Evolutionary conservation across 2,113 vertebrate species (phyloP), one percentile per base, ranked within the genome.

Genomic region (Sebastes fasciatus): DNA sequence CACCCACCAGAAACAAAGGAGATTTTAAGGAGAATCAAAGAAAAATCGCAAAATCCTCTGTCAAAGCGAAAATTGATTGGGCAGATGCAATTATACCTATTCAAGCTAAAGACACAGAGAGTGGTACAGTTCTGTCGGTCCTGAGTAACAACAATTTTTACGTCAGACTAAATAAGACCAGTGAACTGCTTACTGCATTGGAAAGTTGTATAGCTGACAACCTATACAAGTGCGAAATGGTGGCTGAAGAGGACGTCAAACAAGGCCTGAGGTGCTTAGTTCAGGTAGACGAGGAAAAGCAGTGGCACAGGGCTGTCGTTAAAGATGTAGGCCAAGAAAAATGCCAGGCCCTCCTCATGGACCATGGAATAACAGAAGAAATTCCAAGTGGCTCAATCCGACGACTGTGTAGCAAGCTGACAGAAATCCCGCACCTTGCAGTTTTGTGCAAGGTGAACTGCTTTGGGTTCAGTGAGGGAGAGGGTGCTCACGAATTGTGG

Each of bases 221-320:
- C 90, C 62, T 91, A 34, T 9, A 79, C 14, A 88, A 60, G 11
- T 86, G 52, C 43, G 55, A 80, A 61, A 55, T 91, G 1, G 64
- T 95, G 77, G 16, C 57, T 12, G 12, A 70, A n/a, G 83, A 89
- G 70, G 86, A 95, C 43, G 82, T 96, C 82, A 89, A 87, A 86
- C 88, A 91, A 86, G 96, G 92, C 11, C 84, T 95, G n/a, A 90
- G 93, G 74, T 97, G 96, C 57, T 88, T 97, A 84, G 85, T 89
- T 72, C 93, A 95, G 34, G 95, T 90, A 48, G 82, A 91, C 73
- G 77, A 62, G 14, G 87, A 77, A 48, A 80, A 89, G 0, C 82
- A 77, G 21, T 96, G 96, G 95, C 89, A 92, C 79, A 85, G 95
- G 72, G 95, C 95, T 57, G 85, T 93, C 85, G 91, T 96, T 66